Evolutionary conservation across 2,888 invertebrate species (phyloP).

Genomic region (Sycophila texana): DNA sequence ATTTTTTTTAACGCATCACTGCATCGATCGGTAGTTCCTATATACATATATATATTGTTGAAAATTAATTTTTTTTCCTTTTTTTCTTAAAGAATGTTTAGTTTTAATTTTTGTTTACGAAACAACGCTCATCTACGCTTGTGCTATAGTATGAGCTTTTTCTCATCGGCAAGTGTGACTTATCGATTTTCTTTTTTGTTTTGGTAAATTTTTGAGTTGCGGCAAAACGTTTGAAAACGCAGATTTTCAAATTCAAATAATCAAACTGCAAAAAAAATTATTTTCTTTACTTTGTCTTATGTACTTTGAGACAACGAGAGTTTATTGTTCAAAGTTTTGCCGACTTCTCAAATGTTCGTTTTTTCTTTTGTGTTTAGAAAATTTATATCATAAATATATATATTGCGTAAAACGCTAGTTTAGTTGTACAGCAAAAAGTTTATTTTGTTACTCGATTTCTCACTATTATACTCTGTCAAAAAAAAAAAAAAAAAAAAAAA

Average conservation of each 20-base stretch:
- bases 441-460: conserved; percentile 14
- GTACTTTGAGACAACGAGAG: not conserved
- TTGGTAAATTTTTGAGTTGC: not conserved
- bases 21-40: too few relatives aligned
- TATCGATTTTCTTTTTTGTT: conserved; percentile 21
- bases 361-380: not conserved
- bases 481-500: conserved; percentile 7
- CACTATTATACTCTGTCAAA: not conserved
- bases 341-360: not conserved
- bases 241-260: not conserved
- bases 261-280: not conserved
- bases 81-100: too few relatives aligned
- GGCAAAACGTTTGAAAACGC: not conserved
- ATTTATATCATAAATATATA: not conserved
- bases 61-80: too few relatives aligned
- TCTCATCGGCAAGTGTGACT: conserved; percentile 17
- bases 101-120: too few relatives aligned
- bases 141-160: conserved; percentile 7
- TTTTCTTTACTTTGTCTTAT: not conserved
- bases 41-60: too few relatives aligned
- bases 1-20: too few relatives aligned
- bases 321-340: not conserved
- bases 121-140: not conserved
- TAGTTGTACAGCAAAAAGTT: conserved; percentile 10
- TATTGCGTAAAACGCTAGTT: not conserved